Conservation (phyloP, 2,113 vertebrate species). For the Numenius arquata region DNA sequence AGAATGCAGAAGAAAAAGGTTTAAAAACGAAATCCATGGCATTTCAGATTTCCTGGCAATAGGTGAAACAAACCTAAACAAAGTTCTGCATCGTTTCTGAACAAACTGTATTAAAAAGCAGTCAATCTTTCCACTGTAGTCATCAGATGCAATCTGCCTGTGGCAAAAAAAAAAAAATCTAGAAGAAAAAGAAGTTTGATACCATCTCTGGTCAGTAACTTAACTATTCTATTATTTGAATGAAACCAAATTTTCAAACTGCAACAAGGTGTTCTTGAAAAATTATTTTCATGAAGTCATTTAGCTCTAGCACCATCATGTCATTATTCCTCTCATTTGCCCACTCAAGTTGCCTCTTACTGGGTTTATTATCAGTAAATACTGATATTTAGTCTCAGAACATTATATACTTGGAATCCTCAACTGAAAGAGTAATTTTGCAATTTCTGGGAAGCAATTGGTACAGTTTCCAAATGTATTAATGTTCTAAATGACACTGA, state of each 20-base stretch:
- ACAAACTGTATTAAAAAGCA: background rate
- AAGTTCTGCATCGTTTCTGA: background rate
- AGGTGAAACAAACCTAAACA: background rate
- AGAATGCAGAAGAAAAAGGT: background rate
- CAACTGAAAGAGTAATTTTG: conserved; percentile 14
- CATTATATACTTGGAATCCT: background rate
- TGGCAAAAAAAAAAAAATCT: background rate
- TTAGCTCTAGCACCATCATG: background rate
- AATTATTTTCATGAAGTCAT: conserved; percentile 49
- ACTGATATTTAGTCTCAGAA: conserved; percentile 18
- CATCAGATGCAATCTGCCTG: background rate
- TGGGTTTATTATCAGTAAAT: background rate
- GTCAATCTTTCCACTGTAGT: background rate
- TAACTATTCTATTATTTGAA: conserved; percentile 38
- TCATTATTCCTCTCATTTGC: background rate
- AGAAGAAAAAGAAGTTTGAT: background rate
- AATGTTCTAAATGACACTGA: background rate
- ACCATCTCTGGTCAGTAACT: background rate
- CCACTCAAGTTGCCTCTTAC: conserved; percentile 5
- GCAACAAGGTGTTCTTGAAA: conserved; percentile 33
- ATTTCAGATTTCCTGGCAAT: background rate
- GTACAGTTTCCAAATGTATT: conserved; percentile 49
- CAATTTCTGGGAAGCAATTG: conserved; percentile 29
- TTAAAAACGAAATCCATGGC: background rate
- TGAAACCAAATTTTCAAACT: conserved; percentile 7